Evolutionary conservation across 2,113 vertebrate genomes (phyloP).

Genomic region (Eubucco bourcierii): DNA sequence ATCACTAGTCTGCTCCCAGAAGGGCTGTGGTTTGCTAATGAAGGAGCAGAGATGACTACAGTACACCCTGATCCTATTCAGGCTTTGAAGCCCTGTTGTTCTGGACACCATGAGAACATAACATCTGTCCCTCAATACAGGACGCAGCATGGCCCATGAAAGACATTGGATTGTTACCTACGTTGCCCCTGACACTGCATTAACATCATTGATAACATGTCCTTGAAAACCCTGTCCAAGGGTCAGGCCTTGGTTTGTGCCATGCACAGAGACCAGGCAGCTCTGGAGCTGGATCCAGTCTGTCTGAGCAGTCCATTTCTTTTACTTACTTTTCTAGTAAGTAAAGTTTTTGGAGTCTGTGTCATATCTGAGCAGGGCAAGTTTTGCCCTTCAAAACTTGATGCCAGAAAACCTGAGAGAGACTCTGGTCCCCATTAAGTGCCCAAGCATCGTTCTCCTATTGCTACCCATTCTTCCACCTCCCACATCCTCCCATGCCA

Average conservation of each 20-base stretch:
- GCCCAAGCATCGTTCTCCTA: accelerated
- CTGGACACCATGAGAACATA: background rate
- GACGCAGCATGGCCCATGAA: background rate
- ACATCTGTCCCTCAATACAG: background rate
- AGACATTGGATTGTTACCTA: background rate
- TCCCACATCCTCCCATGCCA: background rate
- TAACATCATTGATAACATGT: background rate
- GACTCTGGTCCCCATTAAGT: background rate
- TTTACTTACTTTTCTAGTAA: background rate
- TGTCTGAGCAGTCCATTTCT: background rate
- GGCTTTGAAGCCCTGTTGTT: accelerated
- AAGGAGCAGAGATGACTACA: background rate
- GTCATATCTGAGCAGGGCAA: background rate
- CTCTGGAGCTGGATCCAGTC: background rate
- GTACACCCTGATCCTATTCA: background rate
- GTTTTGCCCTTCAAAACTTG: background rate
- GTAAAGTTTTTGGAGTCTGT: background rate
- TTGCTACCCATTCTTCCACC: background rate
- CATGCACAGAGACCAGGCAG: background rate
- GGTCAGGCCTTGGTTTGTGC: background rate
- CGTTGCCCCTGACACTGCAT: background rate
- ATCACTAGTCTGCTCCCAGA: background rate
- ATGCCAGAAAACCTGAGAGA: background rate
- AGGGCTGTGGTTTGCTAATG: background rate
- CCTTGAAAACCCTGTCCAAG: background rate